Percentiles rank a stretch among this genome's conserved stretches.
Evolutionary conservation across 2,888 invertebrate species (phyloP).

Genomic region (Nomada flava): DNA sequence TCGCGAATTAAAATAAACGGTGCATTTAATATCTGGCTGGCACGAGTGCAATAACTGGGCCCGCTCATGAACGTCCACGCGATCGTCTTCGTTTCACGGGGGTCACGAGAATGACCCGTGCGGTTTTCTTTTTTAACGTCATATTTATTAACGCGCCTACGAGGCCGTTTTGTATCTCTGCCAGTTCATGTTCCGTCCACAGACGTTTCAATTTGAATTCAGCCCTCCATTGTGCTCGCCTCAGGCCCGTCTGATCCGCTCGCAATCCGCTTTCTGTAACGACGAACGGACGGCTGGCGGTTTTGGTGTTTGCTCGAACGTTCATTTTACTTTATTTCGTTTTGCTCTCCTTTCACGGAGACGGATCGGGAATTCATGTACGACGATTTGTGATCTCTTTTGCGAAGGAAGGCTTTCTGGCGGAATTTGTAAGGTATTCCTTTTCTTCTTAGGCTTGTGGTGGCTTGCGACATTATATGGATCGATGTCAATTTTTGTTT

Average conservation of each 20-base stretch:
- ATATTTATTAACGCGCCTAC: slow-evolving; percentile 54
- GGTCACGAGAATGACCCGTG: slow-evolving; percentile 51
- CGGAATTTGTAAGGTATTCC: too few species aligned
- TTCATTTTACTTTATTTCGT: neutral
- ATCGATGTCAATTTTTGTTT: too few species aligned
- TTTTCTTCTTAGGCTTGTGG: too few species aligned
- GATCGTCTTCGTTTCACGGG: slow-evolving; percentile 49
- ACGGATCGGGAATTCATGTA: too few species aligned
- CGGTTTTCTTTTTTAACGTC: slow-evolving; percentile 41
- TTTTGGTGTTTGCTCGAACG: neutral
- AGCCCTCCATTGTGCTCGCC: slow-evolving; percentile 24
- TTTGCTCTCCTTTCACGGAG: neutral
- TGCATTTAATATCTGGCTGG: slow-evolving; percentile 55
- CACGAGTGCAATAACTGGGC: slow-evolving; percentile 45
- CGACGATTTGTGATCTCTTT: too few species aligned
- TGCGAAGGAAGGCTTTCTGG: neutral
- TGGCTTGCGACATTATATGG: too few species aligned
- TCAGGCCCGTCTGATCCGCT: neutral
- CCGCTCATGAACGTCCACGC: slow-evolving; percentile 44
- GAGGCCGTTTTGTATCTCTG: slow-evolving; percentile 15
- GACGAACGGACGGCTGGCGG: neutral
- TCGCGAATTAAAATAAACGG: slow-evolving; percentile 58
- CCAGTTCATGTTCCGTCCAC: slow-evolving; percentile 11
- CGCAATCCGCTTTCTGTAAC: slow-evolving; percentile 1
- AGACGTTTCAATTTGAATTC: slow-evolving; percentile 44